Evolutionary conservation across 1,140 invertebrate genomes (phyloP), one percentile per base, ranked within the genome.

Genomic region (Caenorhabditis briggsae): DNA sequence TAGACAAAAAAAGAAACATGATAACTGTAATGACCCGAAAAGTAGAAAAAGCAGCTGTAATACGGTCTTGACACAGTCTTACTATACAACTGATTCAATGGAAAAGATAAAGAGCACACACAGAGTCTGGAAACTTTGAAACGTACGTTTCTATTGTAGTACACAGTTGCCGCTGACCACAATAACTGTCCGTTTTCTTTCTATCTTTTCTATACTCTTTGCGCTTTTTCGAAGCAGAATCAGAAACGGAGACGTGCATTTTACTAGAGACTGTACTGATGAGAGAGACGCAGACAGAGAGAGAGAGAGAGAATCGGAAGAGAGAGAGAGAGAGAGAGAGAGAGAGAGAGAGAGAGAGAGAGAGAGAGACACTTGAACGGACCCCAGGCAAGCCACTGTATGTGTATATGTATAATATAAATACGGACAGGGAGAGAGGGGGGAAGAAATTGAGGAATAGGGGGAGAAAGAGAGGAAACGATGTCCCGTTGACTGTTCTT

Each of bases 351-450:
- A 70, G 12, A 46, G 64, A 70, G 18, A 46, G 33, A 70, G 64
- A 18, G 41, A 46, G n/a, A 20, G 59, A 46, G 70, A n/a, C 70
- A 78, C 70, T 78, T 78, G 70, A 78, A 78, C 70, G 70, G 70
- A 23, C 70, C 33, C 33, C 70, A 46, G 64, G 41, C 64, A 70
- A 70, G 64, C 70, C 70, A 78, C 70, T 78, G 70, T 78, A 78
- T 78, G 70, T 78, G 46, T 78, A 50, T 78, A 78, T 78, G 70
- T 78, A 78, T 78, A 78, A 78, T 78, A 78, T 78, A 78, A 78
- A 78, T 78, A 78, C 70, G 70, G 70, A 46, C 43, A 46, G 33
- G 18, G 23, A 43, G 33, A 25, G 61, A 33, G 61, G n/a, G 58
- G n/a, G 41, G 6, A 16, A 70, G 41, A 70, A 33, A 33, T 33